Evolutionary conservation across 2,888 invertebrate genomes (phyloP), one percentile per base, ranked within the genome.

Genomic region (Leucophora obtusa): DNA sequence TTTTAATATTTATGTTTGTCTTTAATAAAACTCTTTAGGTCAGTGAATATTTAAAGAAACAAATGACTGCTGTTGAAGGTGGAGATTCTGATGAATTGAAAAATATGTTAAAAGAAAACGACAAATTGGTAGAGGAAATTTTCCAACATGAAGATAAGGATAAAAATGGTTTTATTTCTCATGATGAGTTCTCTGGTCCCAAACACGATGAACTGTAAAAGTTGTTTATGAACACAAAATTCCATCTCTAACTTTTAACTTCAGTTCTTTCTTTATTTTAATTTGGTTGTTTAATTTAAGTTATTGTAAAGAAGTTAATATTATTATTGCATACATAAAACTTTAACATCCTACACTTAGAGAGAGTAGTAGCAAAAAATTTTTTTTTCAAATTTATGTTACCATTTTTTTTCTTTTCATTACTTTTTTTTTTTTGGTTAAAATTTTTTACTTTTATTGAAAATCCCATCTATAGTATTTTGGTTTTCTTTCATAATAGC

Each of bases 101-200:
- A 88, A 95, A 94, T 87, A 96, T 95, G 94, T 91, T 96, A 71
- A 95, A 95, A 77, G 95, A 96, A 87, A 96, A 98, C 90, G 96
- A 97, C 90, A 97, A 97, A 89, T 93, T 98, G 73, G 96, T 98
- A 8, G 96, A 97, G 87, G 98, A 98, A 90, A 98, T 98, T 87
- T 98, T 98, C 94, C 96, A 97, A 89, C 97, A 98, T 89, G 98
- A 98, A 90, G 98, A 98, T 90, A 96, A 96, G 90, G 97, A 98
- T 91, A 97, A 96, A 90, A 98, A 98, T 88, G 98, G 98, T 79
- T 96, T 94, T 91, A 98, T 98, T 86, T 97, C 98, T 83, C 96
- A 97, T 91, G 96, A 96, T 62, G 98, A 98, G 91, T 98, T 98
- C 92, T 97, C 97, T 28, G 98, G 98, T 4, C 98, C 98, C 15